phyloP scores from a whole-genome alignment of 2,797 vertebrate species.

The Acrossocheilus wenchowensis region DNA sequence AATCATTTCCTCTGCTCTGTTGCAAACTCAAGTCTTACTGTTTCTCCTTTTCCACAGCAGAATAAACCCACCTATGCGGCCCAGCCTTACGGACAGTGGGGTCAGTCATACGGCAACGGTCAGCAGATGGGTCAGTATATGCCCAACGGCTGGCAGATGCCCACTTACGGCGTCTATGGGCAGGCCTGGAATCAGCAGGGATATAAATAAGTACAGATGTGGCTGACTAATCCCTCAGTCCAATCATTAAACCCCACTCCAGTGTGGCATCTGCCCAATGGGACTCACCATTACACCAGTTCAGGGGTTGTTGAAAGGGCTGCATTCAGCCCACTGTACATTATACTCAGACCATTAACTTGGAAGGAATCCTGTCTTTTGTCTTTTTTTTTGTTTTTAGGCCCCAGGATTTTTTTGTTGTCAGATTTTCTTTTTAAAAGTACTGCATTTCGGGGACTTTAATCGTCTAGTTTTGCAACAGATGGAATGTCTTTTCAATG shows the following conservation, averaged over 20 bases:
- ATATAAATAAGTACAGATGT: conserved; percentile 89
- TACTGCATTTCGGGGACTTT: conserved; percentile 45
- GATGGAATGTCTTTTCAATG: conserved; percentile 46
- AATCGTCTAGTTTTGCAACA: conserved; percentile 36
- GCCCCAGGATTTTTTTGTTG: conserved; percentile 41
- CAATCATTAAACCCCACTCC: conserved; percentile 49
- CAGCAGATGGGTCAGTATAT: conserved; percentile 96
- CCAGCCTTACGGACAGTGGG: conserved; percentile 94
- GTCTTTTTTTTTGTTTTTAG: conserved; percentile 25
- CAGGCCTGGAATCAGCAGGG: conserved; percentile 98
- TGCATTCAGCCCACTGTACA: conserved; percentile 59
- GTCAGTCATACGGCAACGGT: conserved; percentile 94
- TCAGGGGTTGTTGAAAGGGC: conserved; percentile 55
- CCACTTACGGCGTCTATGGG: conserved; percentile 91
- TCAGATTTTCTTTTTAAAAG: conserved; percentile 53
- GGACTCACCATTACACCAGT: conserved; percentile 54
- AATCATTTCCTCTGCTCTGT: not conserved
- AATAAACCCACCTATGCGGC: conserved; percentile 91
- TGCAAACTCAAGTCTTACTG: not conserved
- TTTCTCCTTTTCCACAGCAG: conserved; percentile 9
- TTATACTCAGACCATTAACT: conserved; percentile 59
- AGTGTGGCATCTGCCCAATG: conserved; percentile 53
- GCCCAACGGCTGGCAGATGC: conserved; percentile 97
- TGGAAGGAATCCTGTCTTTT: conserved; percentile 46
- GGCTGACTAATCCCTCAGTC: conserved; percentile 55